phyloP scores from a whole-genome alignment of 2,113 vertebrate species.

The Atlantisia rogersi region DNA sequence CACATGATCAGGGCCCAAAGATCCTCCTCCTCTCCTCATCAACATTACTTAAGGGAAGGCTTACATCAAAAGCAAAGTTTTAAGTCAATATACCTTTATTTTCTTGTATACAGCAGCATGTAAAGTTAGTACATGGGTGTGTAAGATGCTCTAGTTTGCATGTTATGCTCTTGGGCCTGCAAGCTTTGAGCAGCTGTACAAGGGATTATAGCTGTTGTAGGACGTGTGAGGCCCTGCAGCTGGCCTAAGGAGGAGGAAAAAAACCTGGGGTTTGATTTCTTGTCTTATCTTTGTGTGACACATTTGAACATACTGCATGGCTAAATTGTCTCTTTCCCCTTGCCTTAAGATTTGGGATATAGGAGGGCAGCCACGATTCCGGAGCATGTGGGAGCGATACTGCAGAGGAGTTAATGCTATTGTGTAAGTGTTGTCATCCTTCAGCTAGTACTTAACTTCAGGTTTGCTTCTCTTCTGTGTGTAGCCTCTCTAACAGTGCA shows the following conservation, averaged over 20 bases:
- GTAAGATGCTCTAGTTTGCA: neutral
- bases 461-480: neutral
- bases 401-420: conserved; percentile 98
- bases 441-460: neutral
- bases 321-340: conserved; percentile 27
- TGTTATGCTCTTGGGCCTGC: neutral
- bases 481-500: neutral
- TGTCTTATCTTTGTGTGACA: neutral
- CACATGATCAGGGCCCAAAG: neutral
- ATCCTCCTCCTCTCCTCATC: neutral
- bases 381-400: conserved; percentile 99
- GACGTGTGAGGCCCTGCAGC: neutral
- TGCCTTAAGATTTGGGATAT: conserved; percentile 95
- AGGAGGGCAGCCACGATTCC: conserved; percentile 97
- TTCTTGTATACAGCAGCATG: neutral
- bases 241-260: neutral
- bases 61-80: neutral
- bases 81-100: neutral
- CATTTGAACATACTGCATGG: neutral
- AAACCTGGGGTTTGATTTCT: neutral
- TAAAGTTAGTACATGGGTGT: neutral
- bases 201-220: neutral
- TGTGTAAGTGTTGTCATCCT: conserved; percentile 84
- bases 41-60: neutral
- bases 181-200: neutral